Evolutionary conservation across 2,797 vertebrate species (phyloP), one percentile per base, ranked within the genome.

Genomic region (Yasuhikotakia modesta): DNA sequence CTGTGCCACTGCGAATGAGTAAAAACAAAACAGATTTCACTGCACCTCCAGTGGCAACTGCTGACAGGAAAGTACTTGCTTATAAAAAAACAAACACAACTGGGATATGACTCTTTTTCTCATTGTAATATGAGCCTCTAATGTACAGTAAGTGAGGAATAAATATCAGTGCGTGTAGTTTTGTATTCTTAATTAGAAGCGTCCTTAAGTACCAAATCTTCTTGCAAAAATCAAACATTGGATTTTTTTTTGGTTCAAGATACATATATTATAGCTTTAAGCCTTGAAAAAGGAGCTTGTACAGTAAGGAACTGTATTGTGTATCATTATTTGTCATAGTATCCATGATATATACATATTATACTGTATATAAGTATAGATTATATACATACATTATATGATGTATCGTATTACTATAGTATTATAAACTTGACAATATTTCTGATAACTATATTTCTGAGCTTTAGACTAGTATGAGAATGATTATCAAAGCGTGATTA

Each of bases 371-470:
- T 70, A 70, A 80, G 82, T 84, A 85, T 86, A 84, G 84, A 84
- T 69, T 65, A 85, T 82, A 81, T 84, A 86, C 78, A 76, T 70
- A 81, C 58, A 72, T 81, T 85, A 85, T 73, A 82, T 48, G 48
- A 86, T 86, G 86, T 76, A 81, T 65, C 17, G 8, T 69, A 73
- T 55, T 79, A 48, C 35, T 67, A 61, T 64, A 81, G 50, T 46
- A 74, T 60, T 76, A 58, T 35, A 70, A 73, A 72, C 11, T 7
- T 67, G 60, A 58, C 66, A 21, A 64, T 69, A 57, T 58, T 81
- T 79, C 58, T 52, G 57, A 80, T 57, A 63, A 84, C 86, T 86
- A 84, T 84, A 87, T 91, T 89, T 88, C 91, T 91, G 89, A 91
- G 83, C 86, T 88, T 90, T 88, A 82, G 84, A 88, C 83, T 88